Evolutionary conservation across 2,888 invertebrate genomes (phyloP).

Genomic region (Rambutsinella grinnellia): DNA sequence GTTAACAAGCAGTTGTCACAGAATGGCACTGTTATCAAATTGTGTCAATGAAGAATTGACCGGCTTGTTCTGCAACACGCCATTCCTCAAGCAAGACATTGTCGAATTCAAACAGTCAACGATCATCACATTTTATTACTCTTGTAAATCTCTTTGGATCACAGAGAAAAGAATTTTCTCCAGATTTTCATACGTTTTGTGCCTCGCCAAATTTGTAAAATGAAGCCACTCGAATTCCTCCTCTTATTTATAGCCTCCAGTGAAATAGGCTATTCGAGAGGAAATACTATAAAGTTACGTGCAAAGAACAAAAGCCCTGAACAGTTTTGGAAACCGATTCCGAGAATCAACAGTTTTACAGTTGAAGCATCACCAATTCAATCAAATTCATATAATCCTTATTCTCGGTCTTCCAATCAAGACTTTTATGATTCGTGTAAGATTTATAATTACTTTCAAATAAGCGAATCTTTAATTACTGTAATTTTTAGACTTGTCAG

Average conservation of each 20-base stretch:
- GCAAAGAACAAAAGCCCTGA: not conserved
- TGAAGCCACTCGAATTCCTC: not conserved
- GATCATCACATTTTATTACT: not conserved
- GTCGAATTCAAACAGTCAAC: not conserved
- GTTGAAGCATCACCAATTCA: not conserved
- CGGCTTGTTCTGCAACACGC: too few relatives aligned
- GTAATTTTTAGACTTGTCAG: too few relatives aligned
- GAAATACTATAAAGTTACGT: not conserved
- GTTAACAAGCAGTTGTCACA: not conserved
- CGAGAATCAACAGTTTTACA: not conserved
- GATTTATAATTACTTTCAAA: too few relatives aligned
- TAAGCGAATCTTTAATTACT: too few relatives aligned
- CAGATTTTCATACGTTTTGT: not conserved
- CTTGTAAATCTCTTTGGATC: not conserved
- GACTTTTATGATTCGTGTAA: too few relatives aligned
- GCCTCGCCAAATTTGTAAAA: constrained; percentile 1
- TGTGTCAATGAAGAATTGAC: too few relatives aligned
- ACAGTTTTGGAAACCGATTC: not conserved
- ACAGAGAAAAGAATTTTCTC: not conserved
- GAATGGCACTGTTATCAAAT: too few relatives aligned
- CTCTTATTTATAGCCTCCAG: constrained; percentile 8
- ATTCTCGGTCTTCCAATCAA: too few relatives aligned
- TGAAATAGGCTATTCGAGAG: not conserved
- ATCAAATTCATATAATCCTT: too few relatives aligned
- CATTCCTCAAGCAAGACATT: too few relatives aligned